Evolutionary conservation across 1,140 invertebrate genomes (phyloP), one percentile per base, ranked within the genome.

Genomic region (Ceratina calcarata): DNA sequence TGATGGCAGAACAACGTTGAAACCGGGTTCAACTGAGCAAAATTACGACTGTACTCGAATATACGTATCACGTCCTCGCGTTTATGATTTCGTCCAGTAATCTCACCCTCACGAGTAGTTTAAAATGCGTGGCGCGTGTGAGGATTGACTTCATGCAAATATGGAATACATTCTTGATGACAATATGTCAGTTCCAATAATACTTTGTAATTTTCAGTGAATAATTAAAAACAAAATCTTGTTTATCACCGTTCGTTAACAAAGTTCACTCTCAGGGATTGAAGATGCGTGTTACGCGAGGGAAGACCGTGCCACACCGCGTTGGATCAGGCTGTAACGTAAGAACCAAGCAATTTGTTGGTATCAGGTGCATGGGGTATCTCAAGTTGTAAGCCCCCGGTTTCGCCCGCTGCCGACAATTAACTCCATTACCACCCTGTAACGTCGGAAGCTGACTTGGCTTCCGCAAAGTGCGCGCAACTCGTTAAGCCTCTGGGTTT

Each of bases 371-470:
- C 87, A 82, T 74, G 60, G 81, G 70, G 89, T 89, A 88, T 92
- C 89, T 91, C 81, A 92, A 92, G 89, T 92, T 90, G 89, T 92
- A 92, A 92, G 91, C 91, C 90, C 87, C 85, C 80, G 79, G 72
- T 86, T 80, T 84, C 87, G 69, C 61, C 81, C 83, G 75, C 78
- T 79, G 79, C 83, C 81, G 84, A 90, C 91, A 92, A 92, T 92
- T 92, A 92, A 92, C 91, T 92, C 90, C 87, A 92, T 92, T 92
- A 92, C 91, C 91, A 92, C 90, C 89, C 91, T 89, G 89, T 92
- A 92, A 91, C 90, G 86, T 90, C 86, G 87, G 87, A 83, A 83
- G 72, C 84, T 79, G 86, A 87, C 84, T 89, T 89, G 86, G 75
- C 55, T 83, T 67, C 65, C 57, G 68, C 83, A 66, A 87, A 83